phyloP scores from a whole-genome alignment of 2,888 invertebrate genomes.

The Tholera decimalis region DNA sequence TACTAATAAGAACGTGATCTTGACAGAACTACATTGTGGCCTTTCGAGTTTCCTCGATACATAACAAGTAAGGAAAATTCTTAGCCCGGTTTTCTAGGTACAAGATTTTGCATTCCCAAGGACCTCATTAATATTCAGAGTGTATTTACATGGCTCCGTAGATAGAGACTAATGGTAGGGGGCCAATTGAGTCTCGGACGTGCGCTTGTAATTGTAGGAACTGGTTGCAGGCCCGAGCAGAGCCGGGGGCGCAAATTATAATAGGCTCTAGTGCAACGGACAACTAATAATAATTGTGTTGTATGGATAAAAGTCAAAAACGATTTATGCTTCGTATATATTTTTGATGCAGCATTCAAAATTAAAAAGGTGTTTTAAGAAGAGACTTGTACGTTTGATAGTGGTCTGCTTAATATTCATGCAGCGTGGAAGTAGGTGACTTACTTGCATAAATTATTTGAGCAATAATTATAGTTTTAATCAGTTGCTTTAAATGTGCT shows the following conservation, averaged over 20 bases:
- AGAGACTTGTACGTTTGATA: conserved; percentile 36
- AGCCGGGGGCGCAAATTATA: conserved; percentile 76
- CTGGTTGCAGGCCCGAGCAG: conserved; percentile 63
- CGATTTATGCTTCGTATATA: conserved; percentile 56
- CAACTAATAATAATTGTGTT: conserved; percentile 73
- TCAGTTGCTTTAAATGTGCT: conserved; percentile 38
- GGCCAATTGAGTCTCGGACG: conserved; percentile 70
- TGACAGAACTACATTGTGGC: conserved; percentile 58
- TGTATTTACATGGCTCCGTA: conserved; percentile 75
- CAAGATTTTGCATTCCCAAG: conserved; percentile 73
- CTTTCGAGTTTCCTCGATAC: conserved; percentile 69
- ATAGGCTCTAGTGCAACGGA: conserved; percentile 63
- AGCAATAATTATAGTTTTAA: conserved; percentile 65
- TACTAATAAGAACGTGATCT: conserved; percentile 53
- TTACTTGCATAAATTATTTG: conserved; percentile 67
- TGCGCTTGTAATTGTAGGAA: conserved; percentile 77
- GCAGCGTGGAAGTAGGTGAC: conserved; percentile 58
- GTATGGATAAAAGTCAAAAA: conserved; percentile 78
- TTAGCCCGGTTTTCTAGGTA: conserved; percentile 68
- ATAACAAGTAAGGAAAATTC: conserved; percentile 69
- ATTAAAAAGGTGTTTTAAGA: conserved; percentile 26
- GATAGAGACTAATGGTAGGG: conserved; percentile 71
- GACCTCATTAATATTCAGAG: conserved; percentile 80
- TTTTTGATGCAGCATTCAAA: conserved; percentile 22
- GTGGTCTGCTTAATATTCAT: conserved; percentile 39